Evolutionary conservation across 2,113 vertebrate genomes (phyloP).

Genomic region (Rhabdomys dilectus): DNA sequence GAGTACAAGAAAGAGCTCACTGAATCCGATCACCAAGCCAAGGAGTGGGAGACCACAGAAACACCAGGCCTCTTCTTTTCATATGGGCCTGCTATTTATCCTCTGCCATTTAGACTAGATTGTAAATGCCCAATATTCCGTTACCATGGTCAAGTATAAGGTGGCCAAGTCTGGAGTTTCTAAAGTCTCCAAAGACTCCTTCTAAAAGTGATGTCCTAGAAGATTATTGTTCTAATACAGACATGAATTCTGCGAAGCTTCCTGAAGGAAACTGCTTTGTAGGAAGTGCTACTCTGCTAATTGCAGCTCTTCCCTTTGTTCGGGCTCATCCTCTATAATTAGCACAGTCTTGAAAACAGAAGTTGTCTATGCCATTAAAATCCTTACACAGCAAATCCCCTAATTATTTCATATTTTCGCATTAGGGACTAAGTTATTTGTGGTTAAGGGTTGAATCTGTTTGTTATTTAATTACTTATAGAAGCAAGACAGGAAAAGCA

Average conservation of each 20-base stretch:
- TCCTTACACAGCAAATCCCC: constrained; percentile 61
- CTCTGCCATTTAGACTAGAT: neutral
- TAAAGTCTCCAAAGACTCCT: neutral
- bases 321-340: constrained; percentile 68
- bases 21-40: neutral
- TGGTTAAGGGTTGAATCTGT: constrained; percentile 45
- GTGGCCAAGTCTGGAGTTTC: neutral
- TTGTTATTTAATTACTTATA: constrained; percentile 74
- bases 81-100: neutral
- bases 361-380: constrained; percentile 74
- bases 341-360: constrained; percentile 70
- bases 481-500: constrained; percentile 32
- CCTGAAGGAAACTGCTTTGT: constrained; percentile 37
- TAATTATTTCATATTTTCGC: constrained; percentile 82
- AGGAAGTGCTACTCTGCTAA: constrained; percentile 63
- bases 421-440: constrained; percentile 73
- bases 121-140: neutral
- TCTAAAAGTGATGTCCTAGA: neutral
- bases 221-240: constrained; percentile 8
- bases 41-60: neutral
- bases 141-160: neutral
- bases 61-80: neutral
- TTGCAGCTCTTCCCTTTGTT: constrained; percentile 67
- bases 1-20: neutral
- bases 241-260: neutral